Evolutionary conservation across 2,888 invertebrate genomes (phyloP).

Genomic region (Drosophila formosana): DNA sequence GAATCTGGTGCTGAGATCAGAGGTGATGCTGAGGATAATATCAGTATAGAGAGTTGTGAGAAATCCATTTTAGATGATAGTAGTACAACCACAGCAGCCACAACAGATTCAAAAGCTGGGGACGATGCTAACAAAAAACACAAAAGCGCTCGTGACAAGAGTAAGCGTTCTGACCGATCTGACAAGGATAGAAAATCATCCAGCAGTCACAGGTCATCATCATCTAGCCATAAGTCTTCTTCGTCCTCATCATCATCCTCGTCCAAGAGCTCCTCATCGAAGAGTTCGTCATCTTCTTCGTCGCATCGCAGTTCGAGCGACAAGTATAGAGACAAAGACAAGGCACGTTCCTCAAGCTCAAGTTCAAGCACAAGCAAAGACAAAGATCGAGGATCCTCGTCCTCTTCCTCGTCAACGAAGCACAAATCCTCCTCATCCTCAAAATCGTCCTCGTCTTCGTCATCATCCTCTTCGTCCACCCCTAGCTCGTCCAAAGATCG

Average conservation of each 20-base stretch:
- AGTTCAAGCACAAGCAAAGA: conserved; percentile 83
- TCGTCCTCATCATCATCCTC: conserved; percentile 85
- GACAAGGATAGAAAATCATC: conserved; percentile 79
- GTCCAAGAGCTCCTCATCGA: conserved; percentile 83
- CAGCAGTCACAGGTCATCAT: conserved; percentile 80
- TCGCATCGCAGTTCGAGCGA: conserved; percentile 83
- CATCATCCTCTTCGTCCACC: conserved; percentile 68
- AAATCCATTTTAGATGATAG: conserved; percentile 78
- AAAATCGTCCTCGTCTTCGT: conserved; percentile 65
- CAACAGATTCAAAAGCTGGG: conserved; percentile 55
- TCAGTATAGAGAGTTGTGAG: conserved; percentile 65
- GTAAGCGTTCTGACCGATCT: conserved; percentile 72
- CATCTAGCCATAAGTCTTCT: conserved; percentile 83
- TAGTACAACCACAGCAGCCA: conserved; percentile 24
- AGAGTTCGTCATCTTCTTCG: conserved; percentile 80
- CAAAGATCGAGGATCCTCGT: conserved; percentile 79
- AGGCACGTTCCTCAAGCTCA: conserved; percentile 78
- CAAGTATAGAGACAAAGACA: conserved; percentile 85
- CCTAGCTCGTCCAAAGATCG: conserved; percentile 85
- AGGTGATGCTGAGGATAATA: conserved; percentile 53
- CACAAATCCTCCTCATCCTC: conserved; percentile 79
- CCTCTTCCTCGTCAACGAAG: conserved; percentile 72
- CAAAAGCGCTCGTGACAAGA: conserved; percentile 67
- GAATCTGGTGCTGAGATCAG: conserved; percentile 53
- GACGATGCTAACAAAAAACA: conserved; percentile 71